These are phyloP conservation scores for Chaetogeoica ovagalla DNA, from an alignment of 2,888 invertebrate genomes.

Conservation along the genomic window DNA sequence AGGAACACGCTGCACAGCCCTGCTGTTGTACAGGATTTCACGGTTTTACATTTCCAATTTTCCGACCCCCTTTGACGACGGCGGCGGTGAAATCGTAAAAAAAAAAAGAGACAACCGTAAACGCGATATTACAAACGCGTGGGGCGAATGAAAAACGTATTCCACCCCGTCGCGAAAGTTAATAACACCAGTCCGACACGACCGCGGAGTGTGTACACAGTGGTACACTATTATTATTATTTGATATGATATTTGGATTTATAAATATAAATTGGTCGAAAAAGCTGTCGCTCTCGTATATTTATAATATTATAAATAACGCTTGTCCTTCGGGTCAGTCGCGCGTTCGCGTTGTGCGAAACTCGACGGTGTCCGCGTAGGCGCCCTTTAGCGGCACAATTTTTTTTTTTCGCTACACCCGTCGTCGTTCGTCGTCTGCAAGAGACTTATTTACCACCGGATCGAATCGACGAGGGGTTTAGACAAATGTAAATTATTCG, in stretches of 20 bases:
- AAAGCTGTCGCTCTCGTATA: constrained; percentile 43
- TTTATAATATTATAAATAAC: constrained; percentile 32
- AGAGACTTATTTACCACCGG: too few relatives aligned
- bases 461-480: too few relatives aligned
- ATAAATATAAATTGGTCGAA: constrained; percentile 22
- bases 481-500: not conserved
- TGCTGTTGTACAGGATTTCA: constrained; percentile 45
- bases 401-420: not conserved
- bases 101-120: constrained; percentile 52
- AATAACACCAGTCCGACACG: constrained; percentile 39
- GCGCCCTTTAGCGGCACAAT: not conserved
- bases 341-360: not conserved
- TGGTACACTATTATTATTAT: too few relatives aligned
- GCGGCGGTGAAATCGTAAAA: constrained; percentile 37
- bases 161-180: constrained; percentile 38
- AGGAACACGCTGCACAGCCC: constrained; percentile 24
- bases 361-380: constrained; percentile 2
- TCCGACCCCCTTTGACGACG: constrained; percentile 47
- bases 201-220: constrained; percentile 1
- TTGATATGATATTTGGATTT: too few relatives aligned
- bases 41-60: constrained; percentile 53
- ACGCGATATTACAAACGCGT: constrained; percentile 46
- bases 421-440: not conserved
- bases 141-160: constrained; percentile 39
- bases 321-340: not conserved